Conservation (phyloP, 2,797 vertebrate species). For the Oophaga sylvatica region DNA sequence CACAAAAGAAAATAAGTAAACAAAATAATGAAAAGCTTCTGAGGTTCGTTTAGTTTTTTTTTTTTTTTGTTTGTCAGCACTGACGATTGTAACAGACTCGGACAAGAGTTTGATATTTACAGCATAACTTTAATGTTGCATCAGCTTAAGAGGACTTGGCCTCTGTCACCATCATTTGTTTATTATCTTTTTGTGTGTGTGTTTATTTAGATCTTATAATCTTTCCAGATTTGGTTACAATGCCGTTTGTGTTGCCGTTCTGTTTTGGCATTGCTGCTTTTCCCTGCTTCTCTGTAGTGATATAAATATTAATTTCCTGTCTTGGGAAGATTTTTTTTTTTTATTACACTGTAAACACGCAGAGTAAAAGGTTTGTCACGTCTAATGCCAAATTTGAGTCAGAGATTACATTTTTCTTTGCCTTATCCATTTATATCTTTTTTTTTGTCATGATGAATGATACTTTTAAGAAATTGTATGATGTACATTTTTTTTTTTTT, state of each 20-base stretch:
- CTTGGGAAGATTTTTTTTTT: conserved; percentile 33
- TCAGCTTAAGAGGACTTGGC: neutral
- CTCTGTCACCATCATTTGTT: conserved; percentile 18
- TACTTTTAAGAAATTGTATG: neutral
- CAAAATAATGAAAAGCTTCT: neutral
- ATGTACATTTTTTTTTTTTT: neutral
- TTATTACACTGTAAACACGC: conserved; percentile 44
- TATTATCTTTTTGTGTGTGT: conserved; percentile 14
- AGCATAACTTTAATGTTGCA: neutral
- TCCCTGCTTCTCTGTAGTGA: conserved; percentile 35
- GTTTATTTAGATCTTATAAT: conserved; percentile 45
- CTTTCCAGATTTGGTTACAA: conserved; percentile 40
- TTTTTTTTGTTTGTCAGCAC: neutral
- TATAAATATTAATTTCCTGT: conserved; percentile 54
- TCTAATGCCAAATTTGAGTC: conserved; percentile 46
- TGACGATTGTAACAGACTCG: neutral
- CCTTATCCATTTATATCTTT: no score
- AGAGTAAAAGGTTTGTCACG: conserved; percentile 46
- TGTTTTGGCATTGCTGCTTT: conserved; percentile 16
- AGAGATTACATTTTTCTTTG: conserved; percentile 15
- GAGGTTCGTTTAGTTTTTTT: neutral
- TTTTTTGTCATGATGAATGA: neutral
- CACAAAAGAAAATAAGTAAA: no score
- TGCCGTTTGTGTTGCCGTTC: conserved; percentile 18
- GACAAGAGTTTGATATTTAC: neutral